phyloP scores from a whole-genome alignment of 1,140 invertebrate genomes.

The Rhopalosiphum maidis region DNA sequence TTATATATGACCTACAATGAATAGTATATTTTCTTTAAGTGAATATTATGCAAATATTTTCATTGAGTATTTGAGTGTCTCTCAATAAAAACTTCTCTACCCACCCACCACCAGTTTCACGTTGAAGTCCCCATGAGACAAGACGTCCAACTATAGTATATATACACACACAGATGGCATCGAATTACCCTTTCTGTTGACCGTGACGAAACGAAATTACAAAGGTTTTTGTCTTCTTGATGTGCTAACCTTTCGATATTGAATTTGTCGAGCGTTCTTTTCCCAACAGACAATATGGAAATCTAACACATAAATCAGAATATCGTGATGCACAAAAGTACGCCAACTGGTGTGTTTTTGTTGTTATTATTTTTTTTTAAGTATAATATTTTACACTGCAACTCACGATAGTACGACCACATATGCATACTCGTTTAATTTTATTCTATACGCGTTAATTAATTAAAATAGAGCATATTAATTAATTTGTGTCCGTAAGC shows the following conservation, averaged over 20 bases:
- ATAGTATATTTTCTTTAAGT: neutral
- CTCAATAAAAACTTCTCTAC: neutral
- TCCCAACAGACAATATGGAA: conserved; percentile 24
- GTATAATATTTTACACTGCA: neutral
- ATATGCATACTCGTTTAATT: neutral
- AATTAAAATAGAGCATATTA: neutral
- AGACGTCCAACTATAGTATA: neutral
- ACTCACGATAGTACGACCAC: neutral
- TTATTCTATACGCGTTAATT: neutral
- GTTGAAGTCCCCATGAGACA: neutral
- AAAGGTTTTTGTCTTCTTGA: neutral
- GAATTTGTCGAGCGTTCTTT: neutral
- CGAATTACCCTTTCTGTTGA: neutral
- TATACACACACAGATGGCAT: neutral
- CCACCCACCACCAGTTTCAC: neutral
- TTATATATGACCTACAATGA: neutral
- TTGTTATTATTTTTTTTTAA: neutral
- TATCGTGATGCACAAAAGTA: neutral
- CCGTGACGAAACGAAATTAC: neutral
- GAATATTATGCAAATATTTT: neutral
- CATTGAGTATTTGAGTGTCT: neutral
- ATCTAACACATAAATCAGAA: neutral
- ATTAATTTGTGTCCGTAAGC: neutral
- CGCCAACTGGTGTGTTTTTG: neutral
- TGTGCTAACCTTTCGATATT: neutral